Percentiles rank a stretch among this genome's conserved stretches.
These are phyloP conservation scores for Macrosteles quadrilineatus DNA, from an alignment of 1,140 invertebrate species.

Conservation along the genomic window DNA sequence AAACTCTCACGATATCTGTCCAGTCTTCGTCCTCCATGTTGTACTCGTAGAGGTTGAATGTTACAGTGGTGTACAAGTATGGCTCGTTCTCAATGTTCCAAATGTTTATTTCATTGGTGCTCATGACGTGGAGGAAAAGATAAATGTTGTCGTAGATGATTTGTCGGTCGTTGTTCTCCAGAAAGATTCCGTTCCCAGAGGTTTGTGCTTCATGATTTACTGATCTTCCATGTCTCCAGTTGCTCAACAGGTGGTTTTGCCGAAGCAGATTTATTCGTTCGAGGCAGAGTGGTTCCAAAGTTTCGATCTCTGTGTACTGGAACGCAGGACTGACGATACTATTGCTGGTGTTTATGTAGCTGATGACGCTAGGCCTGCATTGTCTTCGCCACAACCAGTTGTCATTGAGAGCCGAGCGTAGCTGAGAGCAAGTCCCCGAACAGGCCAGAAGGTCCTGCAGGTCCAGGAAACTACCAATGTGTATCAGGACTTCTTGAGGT, in stretches of 20 bases:
- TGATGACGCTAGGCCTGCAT: neutral
- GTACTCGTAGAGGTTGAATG: slow-evolving; percentile 12
- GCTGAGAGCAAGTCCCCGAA: neutral
- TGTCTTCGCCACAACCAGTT: neutral
- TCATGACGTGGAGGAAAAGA: slow-evolving; percentile 13
- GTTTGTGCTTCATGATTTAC: neutral
- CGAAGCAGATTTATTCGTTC: neutral
- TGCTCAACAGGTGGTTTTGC: slow-evolving; percentile 12
- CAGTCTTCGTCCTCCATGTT: slow-evolving; percentile 21
- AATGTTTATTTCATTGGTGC: slow-evolving; percentile 5
- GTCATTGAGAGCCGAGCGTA: neutral
- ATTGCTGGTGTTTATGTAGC: neutral
- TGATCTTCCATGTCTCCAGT: neutral
- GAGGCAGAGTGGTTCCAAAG: neutral
- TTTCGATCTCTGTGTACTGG: neutral
- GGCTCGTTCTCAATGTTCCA: slow-evolving; percentile 3
- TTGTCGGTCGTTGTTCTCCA: slow-evolving; percentile 22
- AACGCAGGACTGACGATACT: neutral
- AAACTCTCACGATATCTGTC: slow-evolving; percentile 8
- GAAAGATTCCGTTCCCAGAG: neutral
- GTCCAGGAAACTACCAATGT: neutral
- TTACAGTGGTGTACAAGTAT: slow-evolving; percentile 4
- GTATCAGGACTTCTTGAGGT: neutral
- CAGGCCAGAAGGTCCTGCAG: slow-evolving; percentile 7
- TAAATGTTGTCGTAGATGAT: slow-evolving; percentile 5